These are phyloP conservation scores for Drosophila orena DNA, from an alignment of 1,140 invertebrate genomes.

Conservation along the genomic window DNA sequence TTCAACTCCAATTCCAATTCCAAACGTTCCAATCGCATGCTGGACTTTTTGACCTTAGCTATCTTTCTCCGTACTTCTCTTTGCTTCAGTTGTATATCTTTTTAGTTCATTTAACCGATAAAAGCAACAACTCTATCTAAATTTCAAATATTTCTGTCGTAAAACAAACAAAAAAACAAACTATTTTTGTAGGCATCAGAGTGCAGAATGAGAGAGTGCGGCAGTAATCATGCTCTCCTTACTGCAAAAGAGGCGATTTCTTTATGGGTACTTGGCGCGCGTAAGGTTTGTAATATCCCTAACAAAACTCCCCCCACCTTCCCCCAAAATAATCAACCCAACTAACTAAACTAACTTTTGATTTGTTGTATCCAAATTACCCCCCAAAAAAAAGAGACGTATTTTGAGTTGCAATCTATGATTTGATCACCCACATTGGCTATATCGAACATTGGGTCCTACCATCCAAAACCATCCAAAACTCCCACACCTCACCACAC, in stretches of 20 bases:
- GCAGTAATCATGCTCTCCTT: constrained; percentile 90
- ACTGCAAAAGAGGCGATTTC: constrained; percentile 95
- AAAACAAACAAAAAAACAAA: constrained; percentile 53
- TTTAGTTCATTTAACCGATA: constrained; percentile 18
- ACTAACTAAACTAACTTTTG: constrained; percentile 28
- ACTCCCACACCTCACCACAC: constrained; percentile 20
- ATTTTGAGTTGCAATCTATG: constrained; percentile 36
- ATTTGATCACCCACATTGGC: constrained; percentile 64
- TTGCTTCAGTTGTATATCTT: constrained; percentile 17
- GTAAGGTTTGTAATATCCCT: constrained; percentile 90
- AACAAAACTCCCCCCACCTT: constrained; percentile 28
- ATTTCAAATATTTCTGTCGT: constrained; percentile 61
- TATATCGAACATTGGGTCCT: constrained; percentile 66
- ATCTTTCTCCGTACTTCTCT: constrained; percentile 21
- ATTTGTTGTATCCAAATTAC: constrained; percentile 43
- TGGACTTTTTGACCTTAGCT: constrained; percentile 29
- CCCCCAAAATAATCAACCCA: constrained; percentile 16
- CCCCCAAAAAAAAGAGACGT: constrained; percentile 1
- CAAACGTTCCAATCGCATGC: constrained; percentile 25
- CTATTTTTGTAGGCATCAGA: constrained; percentile 85
- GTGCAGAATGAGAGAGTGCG: constrained; percentile 84
- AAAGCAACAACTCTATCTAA: constrained; percentile 27
- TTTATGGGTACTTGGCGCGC: constrained; percentile 94
- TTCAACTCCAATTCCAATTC: constrained; percentile 11
- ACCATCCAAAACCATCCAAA: constrained; percentile 51